Base-by-base conservation (phyloP, 2,888 invertebrate species). In the Dyspetes luteomarginatus region DNA sequence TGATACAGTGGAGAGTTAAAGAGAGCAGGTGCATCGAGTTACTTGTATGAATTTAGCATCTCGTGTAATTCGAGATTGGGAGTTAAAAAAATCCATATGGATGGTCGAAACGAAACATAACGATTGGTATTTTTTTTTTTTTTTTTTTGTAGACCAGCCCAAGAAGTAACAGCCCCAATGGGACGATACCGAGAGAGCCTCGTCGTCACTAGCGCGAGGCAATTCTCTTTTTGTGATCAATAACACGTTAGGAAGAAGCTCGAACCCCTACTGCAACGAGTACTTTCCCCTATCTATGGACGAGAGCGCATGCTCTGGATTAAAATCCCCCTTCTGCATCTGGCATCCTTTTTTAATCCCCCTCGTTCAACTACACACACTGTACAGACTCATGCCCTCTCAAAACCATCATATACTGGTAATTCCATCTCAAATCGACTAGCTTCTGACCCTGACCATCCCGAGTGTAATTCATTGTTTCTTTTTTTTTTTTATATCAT, bases 301-400 rank as follows among this genome's bases (percentile, higher is more conserved):
- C 36, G 50, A 80, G 62, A 65, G 86, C 85, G 86, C 86, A 87
- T 86, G 87, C 86, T 77, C 85, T 56, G 79, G 69, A 85, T 84
- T 85, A 73, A 81, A 81, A 82, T 78, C 69, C 64, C 28, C 43
- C 24, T 65, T 56, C 15, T 50, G 41, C 28, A 48, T 60, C 30
- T 60, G 17, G 28, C 41, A 26, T 60, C 60, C 41, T 62, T 26
- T 52, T 60, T 62, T 41, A 50, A 48, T n/a, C 60, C 24, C 3
- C n/a, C 9, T 3, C 2, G 50, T n/a, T 1, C 9, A 3, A 15
- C 48, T n/a, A n/a, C n/a, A 0, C 24, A 36, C 15, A 19, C 4
- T 17, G 9, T 26, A n/a, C n/a, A n/a, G n/a, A n/a, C n/a, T n/a
- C n/a, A n/a, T n/a, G n/a, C n/a, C n/a, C n/a, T n/a, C n/a, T n/a